Conservation (phyloP, 2,113 vertebrate genomes). For the Sitta europaea region DNA sequence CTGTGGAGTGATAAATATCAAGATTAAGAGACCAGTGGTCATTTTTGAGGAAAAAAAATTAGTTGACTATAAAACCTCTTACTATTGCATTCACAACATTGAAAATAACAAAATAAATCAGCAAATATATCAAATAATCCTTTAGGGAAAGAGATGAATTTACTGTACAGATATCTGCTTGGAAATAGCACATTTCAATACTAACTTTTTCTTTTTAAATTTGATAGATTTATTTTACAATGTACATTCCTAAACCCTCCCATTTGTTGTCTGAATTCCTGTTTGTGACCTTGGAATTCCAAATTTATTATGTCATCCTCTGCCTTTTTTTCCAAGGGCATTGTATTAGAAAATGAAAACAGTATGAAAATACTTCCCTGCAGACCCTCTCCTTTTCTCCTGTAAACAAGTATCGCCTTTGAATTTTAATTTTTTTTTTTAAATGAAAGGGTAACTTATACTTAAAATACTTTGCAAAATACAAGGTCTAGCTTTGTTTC, state of each 20-base stretch:
- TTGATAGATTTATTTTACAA: slow-evolving; percentile 57
- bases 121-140: background rate
- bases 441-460: background rate
- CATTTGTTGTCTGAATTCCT: slow-evolving; percentile 66
- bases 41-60: background rate
- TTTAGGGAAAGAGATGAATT: background rate
- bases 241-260: slow-evolving; percentile 60
- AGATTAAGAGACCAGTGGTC: background rate
- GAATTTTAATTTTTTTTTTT: background rate
- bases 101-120: background rate
- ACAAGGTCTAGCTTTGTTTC: background rate
- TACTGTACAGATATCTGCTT: background rate
- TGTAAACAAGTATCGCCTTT: background rate
- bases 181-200: background rate
- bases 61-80: background rate
- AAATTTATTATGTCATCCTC: slow-evolving; percentile 56
- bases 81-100: background rate
- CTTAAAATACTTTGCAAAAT: background rate
- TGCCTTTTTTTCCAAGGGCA: slow-evolving; percentile 55
- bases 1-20: slow-evolving; percentile 21
- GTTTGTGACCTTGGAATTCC: slow-evolving; percentile 65
- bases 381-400: slow-evolving; percentile 45
- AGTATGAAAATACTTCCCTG: slow-evolving; percentile 45
- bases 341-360: slow-evolving; percentile 66
- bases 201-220: slow-evolving; percentile 16